These are phyloP conservation scores for Leptodirus hochenwartii DNA, from an alignment of 2,888 invertebrate species.

Conservation along the genomic window DNA sequence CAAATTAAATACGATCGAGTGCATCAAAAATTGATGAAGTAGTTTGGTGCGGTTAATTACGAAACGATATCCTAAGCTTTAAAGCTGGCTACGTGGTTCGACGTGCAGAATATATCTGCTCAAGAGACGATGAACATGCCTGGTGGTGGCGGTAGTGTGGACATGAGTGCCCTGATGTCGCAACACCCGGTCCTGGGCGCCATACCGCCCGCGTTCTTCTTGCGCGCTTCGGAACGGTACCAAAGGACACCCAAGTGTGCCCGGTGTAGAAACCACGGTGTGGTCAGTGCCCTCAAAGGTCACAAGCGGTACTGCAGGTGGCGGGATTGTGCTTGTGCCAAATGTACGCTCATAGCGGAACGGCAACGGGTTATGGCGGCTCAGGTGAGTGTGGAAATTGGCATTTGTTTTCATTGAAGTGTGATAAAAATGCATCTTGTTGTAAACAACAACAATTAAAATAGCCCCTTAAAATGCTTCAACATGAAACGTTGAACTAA, in stretches of 20 bases:
- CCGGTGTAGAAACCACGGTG: constrained; percentile 92
- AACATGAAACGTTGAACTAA: no score
- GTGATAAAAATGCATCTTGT: no score
- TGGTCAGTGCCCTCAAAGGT: constrained; percentile 87
- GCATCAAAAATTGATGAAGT: no score
- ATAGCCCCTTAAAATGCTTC: no score
- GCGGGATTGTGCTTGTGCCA: constrained; percentile 95
- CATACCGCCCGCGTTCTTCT: constrained; percentile 71
- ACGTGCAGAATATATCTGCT: no score
- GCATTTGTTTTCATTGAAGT: no score
- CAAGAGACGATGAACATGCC: constrained; percentile 79
- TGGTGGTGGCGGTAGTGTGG: constrained; percentile 70
- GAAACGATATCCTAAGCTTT: no score
- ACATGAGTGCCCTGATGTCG: constrained; percentile 72
- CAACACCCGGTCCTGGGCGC: constrained; percentile 69
- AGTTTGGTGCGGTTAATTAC: no score
- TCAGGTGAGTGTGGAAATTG: no score
- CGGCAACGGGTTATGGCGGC: constrained; percentile 97
- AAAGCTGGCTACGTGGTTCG: no score
- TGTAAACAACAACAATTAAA: no score
- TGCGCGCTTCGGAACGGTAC: constrained; percentile 78
- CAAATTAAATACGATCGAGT: no score
- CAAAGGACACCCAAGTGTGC: constrained; percentile 96
- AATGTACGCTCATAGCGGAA: constrained; percentile 95
- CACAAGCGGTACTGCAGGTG: constrained; percentile 87